Conservation (phyloP, 2,113 vertebrate species). For the Junco hyemalis region DNA sequence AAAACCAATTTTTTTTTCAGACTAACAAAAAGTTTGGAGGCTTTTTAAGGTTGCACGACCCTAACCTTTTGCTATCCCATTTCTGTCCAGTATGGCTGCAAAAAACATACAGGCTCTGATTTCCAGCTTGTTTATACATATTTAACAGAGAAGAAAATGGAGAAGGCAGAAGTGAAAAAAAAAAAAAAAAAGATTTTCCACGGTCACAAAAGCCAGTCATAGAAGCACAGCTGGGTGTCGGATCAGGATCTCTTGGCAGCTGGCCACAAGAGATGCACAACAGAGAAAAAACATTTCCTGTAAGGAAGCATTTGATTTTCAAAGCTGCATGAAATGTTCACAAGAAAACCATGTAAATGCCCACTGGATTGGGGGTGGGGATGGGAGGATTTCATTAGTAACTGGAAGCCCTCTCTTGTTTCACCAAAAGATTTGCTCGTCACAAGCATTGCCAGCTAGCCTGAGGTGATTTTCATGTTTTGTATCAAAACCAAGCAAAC, state of each 20-base stretch:
- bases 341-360: slow-evolving; percentile 56
- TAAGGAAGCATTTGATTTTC: slow-evolving; percentile 62
- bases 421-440: slow-evolving; percentile 15
- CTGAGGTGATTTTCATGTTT: slow-evolving; percentile 35
- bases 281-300: slow-evolving; percentile 43
- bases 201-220: not conserved
- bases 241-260: slow-evolving; percentile 33
- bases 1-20: not conserved
- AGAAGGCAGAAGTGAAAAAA: not conserved
- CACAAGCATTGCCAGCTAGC: slow-evolving; percentile 41
- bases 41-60: not conserved
- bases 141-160: not conserved
- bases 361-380: not conserved
- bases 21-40: not conserved
- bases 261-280: slow-evolving; percentile 30
- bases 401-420: slow-evolving; percentile 34
- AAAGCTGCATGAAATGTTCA: slow-evolving; percentile 39
- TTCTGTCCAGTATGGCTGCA: not conserved
- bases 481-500: slow-evolving; percentile 49
- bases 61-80: not conserved
- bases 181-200: not conserved
- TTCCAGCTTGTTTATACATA: not conserved
- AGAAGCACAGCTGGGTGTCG: slow-evolving; percentile 40
- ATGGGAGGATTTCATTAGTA: slow-evolving; percentile 7
- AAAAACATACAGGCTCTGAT: not conserved